Evolutionary conservation across 2,113 vertebrate genomes (phyloP), one percentile per base, ranked within the genome.

Genomic region (Daboia siamensis): DNA sequence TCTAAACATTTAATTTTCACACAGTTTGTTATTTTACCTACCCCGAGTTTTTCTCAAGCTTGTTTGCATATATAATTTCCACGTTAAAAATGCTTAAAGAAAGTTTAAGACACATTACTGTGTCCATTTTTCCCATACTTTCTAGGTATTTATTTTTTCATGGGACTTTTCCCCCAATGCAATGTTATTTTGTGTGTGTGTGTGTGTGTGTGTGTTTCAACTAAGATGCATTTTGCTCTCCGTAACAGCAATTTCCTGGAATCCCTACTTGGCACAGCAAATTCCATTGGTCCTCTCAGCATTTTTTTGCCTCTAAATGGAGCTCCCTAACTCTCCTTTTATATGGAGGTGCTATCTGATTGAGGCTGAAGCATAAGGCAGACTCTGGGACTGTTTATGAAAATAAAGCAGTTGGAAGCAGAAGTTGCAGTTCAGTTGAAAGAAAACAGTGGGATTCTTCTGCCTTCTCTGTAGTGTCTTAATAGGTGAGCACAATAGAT

Each of bases 81-180:
- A 80, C 39, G 3, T 44, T 44, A 80, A 80, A 80, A 3, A 9
- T 1, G 6, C 74, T 39, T 3, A 21, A 44, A 80, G 33, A 80
- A 80, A 80, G 20, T 44, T 80, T 80, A 17, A 80, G 33, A 44
- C 6, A 44, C 74, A 9, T 39, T 39, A 1, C n/a, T 80, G 33
- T 44, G 15, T 9, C 74, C 33, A 10, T 80, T 21, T 44, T 9
- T 7, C 7, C 74, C 74, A 80, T 44, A 44, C 39, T 80, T 39
- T 80, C 33, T 33, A 80, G 29, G 15, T 74, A 33, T 74, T 74
- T 3, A 33, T 33, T 17, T 74, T 74, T 74, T 57, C 17, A 3
- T 20, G n/a, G 15, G 6, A 1, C 5, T 33, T 20, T 20, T 0
- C 13, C 6, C 15, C 5, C n/a, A 1, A 33, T 17, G 13, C 64